Percentiles rank a stretch among this genome's conserved stretches.
phyloP scores from a whole-genome alignment of 1,140 invertebrate genomes.

The Drosophila guanche region DNA sequence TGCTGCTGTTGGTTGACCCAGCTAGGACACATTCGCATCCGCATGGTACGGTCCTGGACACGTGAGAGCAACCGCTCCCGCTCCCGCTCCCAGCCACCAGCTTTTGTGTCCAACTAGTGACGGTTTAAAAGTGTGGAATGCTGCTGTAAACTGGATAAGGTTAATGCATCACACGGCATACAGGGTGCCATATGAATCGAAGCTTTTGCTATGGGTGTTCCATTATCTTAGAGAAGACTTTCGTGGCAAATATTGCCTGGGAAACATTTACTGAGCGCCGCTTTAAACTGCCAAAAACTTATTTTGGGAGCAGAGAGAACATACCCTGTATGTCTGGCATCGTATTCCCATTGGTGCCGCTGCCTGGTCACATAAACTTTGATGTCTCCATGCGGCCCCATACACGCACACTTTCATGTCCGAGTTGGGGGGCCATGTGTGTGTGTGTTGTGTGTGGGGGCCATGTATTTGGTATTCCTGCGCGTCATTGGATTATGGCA shows the following conservation, averaged over 20 bases:
- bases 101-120: conserved; percentile 40
- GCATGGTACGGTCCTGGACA: conserved; percentile 10
- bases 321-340: conserved; percentile 40
- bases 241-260: too few species aligned
- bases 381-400: conserved; percentile 80
- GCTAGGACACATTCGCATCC: conserved; percentile 38
- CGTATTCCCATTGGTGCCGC: conserved; percentile 36
- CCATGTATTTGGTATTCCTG: conserved; percentile 77
- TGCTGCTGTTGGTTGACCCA: conserved; percentile 44
- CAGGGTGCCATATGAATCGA: conserved; percentile 37
- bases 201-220: background rate
- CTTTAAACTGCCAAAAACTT: conserved; percentile 16
- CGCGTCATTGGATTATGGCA: conserved; percentile 83
- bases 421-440: conserved; percentile 15
- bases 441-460: conserved; percentile 14
- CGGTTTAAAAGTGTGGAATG: conserved; percentile 49
- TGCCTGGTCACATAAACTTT: conserved; percentile 77
- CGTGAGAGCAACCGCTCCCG: conserved; percentile 16
- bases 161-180: conserved; percentile 38
- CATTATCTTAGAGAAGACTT: too few species aligned
- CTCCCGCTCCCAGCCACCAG: conserved; percentile 1
- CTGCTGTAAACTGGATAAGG: conserved; percentile 68
- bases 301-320: background rate
- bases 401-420: conserved; percentile 41
- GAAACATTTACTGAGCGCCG: background rate